Conservation (phyloP, 2,888 invertebrate genomes). For the Erebia aethiops region DNA sequence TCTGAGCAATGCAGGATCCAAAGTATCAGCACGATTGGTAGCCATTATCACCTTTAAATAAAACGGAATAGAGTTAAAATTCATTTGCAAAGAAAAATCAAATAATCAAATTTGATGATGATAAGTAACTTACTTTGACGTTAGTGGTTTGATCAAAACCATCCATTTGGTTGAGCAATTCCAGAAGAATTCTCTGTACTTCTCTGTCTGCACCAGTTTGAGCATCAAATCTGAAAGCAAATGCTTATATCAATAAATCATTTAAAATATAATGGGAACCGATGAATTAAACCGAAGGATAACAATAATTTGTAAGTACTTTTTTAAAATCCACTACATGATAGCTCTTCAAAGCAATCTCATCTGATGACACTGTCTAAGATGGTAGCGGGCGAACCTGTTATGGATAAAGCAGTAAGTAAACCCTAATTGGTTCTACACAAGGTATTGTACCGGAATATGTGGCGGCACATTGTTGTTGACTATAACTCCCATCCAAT, state of each 20-base stretch:
- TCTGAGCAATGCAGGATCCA: constrained; percentile 97
- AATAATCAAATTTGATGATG: background rate
- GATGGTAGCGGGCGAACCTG: no score
- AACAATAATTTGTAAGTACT: no score
- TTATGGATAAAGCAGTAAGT: no score
- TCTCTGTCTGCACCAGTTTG: constrained; percentile 99
- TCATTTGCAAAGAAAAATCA: background rate
- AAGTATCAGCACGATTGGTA: constrained; percentile 97
- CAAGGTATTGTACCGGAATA: no score
- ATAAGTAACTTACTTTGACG: constrained; percentile 89
- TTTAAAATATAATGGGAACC: background rate
- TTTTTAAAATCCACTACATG: no score
- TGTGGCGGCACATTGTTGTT: no score
- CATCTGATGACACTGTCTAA: no score
- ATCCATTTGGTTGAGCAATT: constrained; percentile 99
- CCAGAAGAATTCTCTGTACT: constrained; percentile 98
- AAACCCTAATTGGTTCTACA: no score
- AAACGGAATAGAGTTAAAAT: background rate
- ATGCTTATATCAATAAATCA: background rate
- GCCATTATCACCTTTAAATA: constrained; percentile 90
- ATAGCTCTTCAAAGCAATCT: no score
- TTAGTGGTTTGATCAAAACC: constrained; percentile 99
- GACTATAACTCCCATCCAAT: no score
- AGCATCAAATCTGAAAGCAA: constrained; percentile 89
- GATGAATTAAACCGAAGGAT: no score